Evolutionary conservation across 2,113 vertebrate species (phyloP).

Genomic region (Capricornis sumatraensis): DNA sequence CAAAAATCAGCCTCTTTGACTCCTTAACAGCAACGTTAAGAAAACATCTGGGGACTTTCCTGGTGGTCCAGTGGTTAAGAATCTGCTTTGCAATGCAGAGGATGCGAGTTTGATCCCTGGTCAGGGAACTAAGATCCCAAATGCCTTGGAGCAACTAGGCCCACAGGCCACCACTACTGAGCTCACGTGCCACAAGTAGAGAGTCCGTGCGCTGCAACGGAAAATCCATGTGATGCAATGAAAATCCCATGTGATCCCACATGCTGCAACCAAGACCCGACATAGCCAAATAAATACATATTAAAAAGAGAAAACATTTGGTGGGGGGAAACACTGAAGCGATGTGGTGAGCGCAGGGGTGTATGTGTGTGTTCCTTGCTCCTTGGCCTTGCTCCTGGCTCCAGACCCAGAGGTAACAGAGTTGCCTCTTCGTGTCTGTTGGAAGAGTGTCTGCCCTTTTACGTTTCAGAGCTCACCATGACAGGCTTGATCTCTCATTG

Average conservation of each 20-base stretch:
- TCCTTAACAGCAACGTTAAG: background rate
- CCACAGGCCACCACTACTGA: accelerated
- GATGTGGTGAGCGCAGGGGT: background rate
- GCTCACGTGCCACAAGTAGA: background rate
- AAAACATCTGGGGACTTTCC: background rate
- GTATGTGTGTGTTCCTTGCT: background rate
- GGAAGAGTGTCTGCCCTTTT: background rate
- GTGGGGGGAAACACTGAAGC: background rate
- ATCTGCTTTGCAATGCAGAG: background rate
- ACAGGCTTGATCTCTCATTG: background rate
- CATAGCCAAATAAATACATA: background rate
- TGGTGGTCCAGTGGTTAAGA: background rate
- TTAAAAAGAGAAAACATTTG: background rate
- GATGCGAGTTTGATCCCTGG: background rate
- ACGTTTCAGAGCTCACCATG: background rate
- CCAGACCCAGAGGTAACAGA: background rate
- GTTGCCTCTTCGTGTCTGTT: background rate
- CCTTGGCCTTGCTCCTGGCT: background rate
- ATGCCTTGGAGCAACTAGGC: background rate
- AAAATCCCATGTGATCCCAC: accelerated
- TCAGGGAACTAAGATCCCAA: background rate
- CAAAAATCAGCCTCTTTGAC: background rate
- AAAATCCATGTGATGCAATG: background rate
- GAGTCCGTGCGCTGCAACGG: accelerated
- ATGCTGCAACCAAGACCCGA: background rate